Percentiles rank a stretch among this genome's conserved stretches.
Evolutionary conservation across 53 echinoderm and acorn worm genomes (phyloP).

Genomic region (Stichopus horrens): DNA sequence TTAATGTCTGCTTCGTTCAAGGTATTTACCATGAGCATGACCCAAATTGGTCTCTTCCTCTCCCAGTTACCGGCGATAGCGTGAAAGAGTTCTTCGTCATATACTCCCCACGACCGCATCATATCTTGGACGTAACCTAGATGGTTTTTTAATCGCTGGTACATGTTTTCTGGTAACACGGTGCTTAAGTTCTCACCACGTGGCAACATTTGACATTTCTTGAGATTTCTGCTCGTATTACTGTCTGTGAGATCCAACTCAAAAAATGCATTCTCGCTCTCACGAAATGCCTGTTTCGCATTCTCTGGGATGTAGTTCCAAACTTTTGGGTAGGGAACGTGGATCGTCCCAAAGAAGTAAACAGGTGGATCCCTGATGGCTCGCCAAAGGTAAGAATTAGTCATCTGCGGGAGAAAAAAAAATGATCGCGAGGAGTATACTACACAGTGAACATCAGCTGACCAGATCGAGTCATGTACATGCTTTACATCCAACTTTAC

Average conservation of each 20-base stretch:
- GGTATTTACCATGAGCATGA: constrained; percentile 95
- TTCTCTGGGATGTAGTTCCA: constrained; percentile 98
- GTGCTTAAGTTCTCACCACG: constrained; percentile 88
- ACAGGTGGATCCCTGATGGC: constrained; percentile 86
- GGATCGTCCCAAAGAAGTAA: constrained; percentile 95
- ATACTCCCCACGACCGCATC: constrained; percentile 96
- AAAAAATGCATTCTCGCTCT: constrained; percentile 94
- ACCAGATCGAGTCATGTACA: too few species aligned
- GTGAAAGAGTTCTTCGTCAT: constrained; percentile 91
- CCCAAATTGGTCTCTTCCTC: constrained; percentile 91
- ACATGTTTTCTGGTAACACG: constrained; percentile 81
- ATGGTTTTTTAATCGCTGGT: constrained; percentile 78
- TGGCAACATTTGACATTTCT: constrained; percentile 89
- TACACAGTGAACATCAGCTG: too few species aligned
- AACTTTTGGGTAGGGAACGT: constrained; percentile 93
- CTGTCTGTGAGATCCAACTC: constrained; percentile 94
- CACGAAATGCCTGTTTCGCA: constrained; percentile 86
- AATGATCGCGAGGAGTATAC: not conserved
- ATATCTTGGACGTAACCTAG: constrained; percentile 84
- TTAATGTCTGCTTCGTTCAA: constrained; percentile 90
- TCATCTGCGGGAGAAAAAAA: constrained; percentile 57
- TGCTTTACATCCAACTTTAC: too few species aligned
- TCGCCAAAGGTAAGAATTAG: constrained; percentile 87
- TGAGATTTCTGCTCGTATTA: constrained; percentile 72
- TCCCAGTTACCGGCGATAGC: constrained; percentile 98